Conservation (phyloP, 2,888 invertebrate genomes). For the Sthenelais limicola region DNA sequence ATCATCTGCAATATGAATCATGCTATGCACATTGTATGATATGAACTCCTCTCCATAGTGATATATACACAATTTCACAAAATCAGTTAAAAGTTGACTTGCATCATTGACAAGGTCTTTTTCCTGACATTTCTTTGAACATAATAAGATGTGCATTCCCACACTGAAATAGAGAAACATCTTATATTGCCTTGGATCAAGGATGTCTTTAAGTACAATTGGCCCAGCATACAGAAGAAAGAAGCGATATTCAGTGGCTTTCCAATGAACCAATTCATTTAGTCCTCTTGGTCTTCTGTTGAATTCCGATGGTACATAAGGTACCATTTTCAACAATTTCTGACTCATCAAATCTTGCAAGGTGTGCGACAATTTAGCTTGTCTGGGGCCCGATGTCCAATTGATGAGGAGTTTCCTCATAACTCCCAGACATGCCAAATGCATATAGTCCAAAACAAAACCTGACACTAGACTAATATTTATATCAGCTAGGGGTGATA, state of each 20-base stretch:
- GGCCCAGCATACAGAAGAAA: background rate
- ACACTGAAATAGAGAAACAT: background rate
- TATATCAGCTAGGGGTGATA: background rate
- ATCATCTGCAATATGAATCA: background rate
- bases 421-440: background rate
- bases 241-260: background rate
- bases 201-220: background rate
- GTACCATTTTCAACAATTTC: background rate
- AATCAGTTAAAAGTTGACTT: background rate
- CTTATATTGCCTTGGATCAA: background rate
- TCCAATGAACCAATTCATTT: background rate
- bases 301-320: constrained; percentile 1
- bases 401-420: background rate
- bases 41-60: background rate
- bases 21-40: background rate
- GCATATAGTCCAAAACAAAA: constrained; percentile 1
- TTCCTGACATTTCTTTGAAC: background rate
- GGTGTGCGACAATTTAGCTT: background rate
- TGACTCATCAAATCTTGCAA: background rate
- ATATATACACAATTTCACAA: background rate
- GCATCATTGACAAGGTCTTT: background rate
- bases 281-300: constrained; percentile 14
- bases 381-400: background rate
- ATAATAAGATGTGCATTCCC: background rate
- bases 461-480: background rate